Conservation (phyloP, 2,888 invertebrate genomes). For the Epicampocera succincta region DNA sequence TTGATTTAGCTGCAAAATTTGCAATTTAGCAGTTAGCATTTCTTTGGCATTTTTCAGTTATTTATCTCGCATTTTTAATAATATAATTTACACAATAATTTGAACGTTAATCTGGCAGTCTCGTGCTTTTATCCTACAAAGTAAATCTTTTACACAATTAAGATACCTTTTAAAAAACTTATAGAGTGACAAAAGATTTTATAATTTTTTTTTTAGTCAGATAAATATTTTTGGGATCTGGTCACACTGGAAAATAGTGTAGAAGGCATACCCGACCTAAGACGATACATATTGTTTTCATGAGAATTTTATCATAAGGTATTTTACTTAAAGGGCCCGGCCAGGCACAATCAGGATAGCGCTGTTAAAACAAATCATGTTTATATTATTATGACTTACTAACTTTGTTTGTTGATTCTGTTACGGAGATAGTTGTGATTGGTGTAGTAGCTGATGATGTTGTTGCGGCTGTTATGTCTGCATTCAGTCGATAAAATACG, state of each 20-base stretch:
- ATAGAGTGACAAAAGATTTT: no score
- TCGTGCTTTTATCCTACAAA: no score
- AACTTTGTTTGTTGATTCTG: conserved; percentile 41
- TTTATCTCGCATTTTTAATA: no score
- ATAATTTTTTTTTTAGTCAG: no score
- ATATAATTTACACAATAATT: no score
- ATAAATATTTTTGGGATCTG: no score
- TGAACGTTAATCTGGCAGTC: no score
- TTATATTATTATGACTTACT: conserved; percentile 35
- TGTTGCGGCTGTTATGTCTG: conserved; percentile 24
- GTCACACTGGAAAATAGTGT: conserved; percentile 46
- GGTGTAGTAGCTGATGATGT: conserved; percentile 17
- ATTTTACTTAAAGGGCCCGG: conserved; percentile 34
- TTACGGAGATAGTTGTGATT: conserved; percentile 43
- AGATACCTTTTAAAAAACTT: no score
- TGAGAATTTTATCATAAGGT: conserved; percentile 43
- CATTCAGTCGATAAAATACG: conserved; percentile 29
- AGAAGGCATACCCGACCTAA: conserved; percentile 30
- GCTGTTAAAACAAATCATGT: conserved; percentile 44
- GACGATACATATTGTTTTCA: conserved; percentile 42
- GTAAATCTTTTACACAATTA: no score
- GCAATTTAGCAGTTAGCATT: no score
- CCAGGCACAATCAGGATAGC: conserved; percentile 46
- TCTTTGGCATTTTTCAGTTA: no score
- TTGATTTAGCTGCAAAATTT: no score